Conservation (phyloP, 2,113 vertebrate genomes). For the Suncus etruscus region DNA sequence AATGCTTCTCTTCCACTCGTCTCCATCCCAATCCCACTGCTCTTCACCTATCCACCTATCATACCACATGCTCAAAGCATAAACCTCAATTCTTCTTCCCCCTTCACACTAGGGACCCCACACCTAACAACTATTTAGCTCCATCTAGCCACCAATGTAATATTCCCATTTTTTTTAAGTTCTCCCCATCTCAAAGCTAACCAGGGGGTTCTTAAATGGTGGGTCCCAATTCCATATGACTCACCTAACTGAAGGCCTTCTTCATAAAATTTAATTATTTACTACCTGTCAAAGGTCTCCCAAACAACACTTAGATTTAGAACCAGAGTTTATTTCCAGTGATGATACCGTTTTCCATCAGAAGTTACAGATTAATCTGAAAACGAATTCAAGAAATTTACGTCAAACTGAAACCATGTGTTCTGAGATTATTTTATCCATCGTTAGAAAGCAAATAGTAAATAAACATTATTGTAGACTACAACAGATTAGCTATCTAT, state of each 20-base stretch:
- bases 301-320: slow-evolving; percentile 67
- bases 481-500: slow-evolving; percentile 71
- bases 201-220: no score
- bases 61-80: no score
- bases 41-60: no score
- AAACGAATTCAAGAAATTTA: slow-evolving; percentile 13
- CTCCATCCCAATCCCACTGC: no score
- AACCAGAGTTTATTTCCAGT: slow-evolving; percentile 68
- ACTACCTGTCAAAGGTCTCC: neutral
- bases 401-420: slow-evolving; percentile 66
- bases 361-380: slow-evolving; percentile 53
- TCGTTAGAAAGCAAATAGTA: slow-evolving; percentile 82
- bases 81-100: no score
- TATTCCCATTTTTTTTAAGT: neutral
- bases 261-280: neutral
- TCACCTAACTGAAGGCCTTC: no score
- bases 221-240: no score
- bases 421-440: slow-evolving; percentile 57
- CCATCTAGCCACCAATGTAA: neutral
- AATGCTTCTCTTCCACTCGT: neutral
- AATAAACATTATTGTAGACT: slow-evolving; percentile 60
- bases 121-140: neutral
- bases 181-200: neutral
- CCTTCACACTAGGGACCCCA: no score
- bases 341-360: slow-evolving; percentile 59